Percentiles rank a stretch among this genome's conserved stretches.
phyloP scores from a whole-genome alignment of 1,140 invertebrate species.

The Bombus terrestris region DNA sequence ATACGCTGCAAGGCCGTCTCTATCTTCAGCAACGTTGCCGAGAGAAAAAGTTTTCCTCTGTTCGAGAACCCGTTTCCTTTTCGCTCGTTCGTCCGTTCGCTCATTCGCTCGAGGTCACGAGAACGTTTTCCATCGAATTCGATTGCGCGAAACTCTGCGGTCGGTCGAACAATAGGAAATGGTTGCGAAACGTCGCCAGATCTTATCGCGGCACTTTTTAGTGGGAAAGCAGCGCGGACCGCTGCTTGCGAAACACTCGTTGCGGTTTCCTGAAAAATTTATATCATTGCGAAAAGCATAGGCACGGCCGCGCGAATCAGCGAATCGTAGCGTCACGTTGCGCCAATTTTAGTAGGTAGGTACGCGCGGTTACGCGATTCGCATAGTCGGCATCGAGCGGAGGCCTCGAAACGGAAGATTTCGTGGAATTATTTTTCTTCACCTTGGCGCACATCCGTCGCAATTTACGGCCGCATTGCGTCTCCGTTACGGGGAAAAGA shows the following conservation, averaged over 20 bases:
- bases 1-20: neutral
- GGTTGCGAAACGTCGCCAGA: conserved; percentile 1
- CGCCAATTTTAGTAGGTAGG: neutral
- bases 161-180: conserved; percentile 6
- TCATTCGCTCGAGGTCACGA: neutral
- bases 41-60: neutral
- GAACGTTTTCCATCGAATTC: neutral
- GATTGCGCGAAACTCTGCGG: neutral
- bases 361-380: neutral
- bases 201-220: neutral
- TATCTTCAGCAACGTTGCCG: neutral
- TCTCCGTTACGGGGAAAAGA: conserved; percentile 57
- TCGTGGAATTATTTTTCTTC: conserved; percentile 31
- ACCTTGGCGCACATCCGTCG: conserved; percentile 27
- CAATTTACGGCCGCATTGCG: conserved; percentile 28
- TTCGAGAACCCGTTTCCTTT: neutral
- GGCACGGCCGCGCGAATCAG: no score
- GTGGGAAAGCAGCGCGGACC: neutral
- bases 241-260: neutral
- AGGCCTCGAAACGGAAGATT: neutral
- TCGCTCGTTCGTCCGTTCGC: neutral
- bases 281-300: neutral
- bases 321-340: neutral
- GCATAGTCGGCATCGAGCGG: neutral
- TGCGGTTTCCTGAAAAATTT: neutral